Conservation (phyloP, 2,797 vertebrate species). For the Dryobates pubescens region DNA sequence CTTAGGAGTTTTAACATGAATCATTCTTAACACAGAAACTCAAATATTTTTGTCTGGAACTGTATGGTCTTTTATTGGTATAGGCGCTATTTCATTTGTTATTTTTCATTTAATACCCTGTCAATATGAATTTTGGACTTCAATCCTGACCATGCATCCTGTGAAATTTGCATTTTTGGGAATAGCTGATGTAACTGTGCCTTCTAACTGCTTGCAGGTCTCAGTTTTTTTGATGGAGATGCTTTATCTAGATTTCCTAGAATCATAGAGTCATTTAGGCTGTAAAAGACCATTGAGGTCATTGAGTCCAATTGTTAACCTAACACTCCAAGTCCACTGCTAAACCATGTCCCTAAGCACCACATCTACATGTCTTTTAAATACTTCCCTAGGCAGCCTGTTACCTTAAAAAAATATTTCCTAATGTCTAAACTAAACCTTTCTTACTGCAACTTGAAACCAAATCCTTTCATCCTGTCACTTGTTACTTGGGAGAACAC, state of each 20-base stretch:
- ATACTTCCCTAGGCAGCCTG: too few species aligned
- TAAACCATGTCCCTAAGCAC: too few species aligned
- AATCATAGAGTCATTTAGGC: too few species aligned
- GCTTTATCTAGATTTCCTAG: neutral
- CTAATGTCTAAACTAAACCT: too few species aligned
- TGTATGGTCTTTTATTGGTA: neutral
- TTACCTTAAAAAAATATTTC: too few species aligned
- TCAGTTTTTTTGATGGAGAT: neutral
- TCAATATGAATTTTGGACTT: neutral
- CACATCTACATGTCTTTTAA: too few species aligned
- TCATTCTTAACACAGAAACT: neutral
- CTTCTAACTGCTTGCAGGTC: neutral
- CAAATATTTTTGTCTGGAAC: neutral
- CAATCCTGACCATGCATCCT: neutral
- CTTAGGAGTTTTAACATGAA: neutral
- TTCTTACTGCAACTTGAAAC: too few species aligned
- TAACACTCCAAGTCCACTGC: too few species aligned
- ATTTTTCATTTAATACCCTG: neutral
- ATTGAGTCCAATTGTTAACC: too few species aligned
- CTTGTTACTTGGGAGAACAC: too few species aligned
- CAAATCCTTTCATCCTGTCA: too few species aligned
- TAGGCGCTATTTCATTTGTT: neutral
- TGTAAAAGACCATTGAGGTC: too few species aligned
- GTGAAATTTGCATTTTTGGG: rapidly evolving
- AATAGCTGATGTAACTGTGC: neutral